Base-by-base conservation (phyloP, 2,797 vertebrate genomes). In the Hemitrygon akajei region DNA sequence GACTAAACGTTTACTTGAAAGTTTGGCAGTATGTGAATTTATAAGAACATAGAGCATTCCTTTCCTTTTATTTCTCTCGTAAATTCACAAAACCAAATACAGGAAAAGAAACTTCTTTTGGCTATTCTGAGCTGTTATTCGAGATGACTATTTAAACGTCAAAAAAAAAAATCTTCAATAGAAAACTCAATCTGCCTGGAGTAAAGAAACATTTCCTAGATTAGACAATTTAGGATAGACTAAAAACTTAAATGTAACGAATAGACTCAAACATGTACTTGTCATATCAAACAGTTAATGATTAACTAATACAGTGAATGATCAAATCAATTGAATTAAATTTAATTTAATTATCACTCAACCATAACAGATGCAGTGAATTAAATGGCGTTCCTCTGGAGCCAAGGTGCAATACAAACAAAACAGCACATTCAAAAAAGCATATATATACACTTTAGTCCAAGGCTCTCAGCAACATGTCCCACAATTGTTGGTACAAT, bases 1-100 rank as follows among this genome's bases (percentile, higher is more conserved):
- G 22, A 84, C 25, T 22, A 89, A n/a, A 89, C 69, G 89, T 69
- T 89, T 89, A 69, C n/a, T 69, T 89, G 86, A 66, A 89, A 82
- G 47, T 20, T 40, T 56, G 81, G 40, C 81, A 84, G 25, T 84
- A 84, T 56, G 9, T 89, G 1, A 37, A 69, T 1, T n/a, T 7
- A 34, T n/a, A 25, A n/a, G n/a, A 60, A 63, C 82, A 16, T 66
- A 89, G 60, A 58, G 56, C 86, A 63, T 66, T 89, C 60, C 58
- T n/a, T 89, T 89, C 30, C 16, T 66, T 89, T 89, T 66, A 66
- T 63, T 87, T 63, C 84, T 63, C 27, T 87, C 63, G 58, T 58
- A 60, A 56, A 87, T 12, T n/a, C 63, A 63, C 84, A 87, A 87
- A 87, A 34, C 11, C 27, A 89, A 0, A 76, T 7, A 27, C 56